phyloP scores from a whole-genome alignment of 23 tunicate genomes.

The Pegea sp. region DNA sequence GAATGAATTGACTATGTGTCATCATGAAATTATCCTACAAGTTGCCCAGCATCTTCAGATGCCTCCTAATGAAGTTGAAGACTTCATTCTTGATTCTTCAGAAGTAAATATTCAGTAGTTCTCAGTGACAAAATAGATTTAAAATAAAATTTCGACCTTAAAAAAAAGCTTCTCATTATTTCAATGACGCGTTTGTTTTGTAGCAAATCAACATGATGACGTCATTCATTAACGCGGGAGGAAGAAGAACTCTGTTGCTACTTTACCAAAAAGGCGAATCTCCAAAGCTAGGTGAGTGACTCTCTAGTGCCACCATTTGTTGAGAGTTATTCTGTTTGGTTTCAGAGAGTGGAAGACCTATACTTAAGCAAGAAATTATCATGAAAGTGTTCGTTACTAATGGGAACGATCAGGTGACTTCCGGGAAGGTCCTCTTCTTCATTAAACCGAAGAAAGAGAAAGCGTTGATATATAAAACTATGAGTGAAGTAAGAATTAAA shows the following conservation, averaged over 20 bases:
- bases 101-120: constrained; percentile 49
- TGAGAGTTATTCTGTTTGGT: not conserved
- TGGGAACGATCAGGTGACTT: constrained; percentile 41
- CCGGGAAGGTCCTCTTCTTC: constrained; percentile 58
- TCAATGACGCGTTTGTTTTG: not conserved
- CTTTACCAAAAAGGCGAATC: constrained; percentile 81
- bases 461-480: constrained; percentile 26
- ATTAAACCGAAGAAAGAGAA: constrained; percentile 55
- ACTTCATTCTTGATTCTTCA: constrained; percentile 51
- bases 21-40: constrained; percentile 44
- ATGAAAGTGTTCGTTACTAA: constrained; percentile 72
- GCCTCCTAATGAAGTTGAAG: constrained; percentile 42
- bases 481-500: constrained; percentile 34
- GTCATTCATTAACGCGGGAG: constrained; percentile 31
- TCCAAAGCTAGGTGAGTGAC: constrained; percentile 45
- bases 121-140: too few relatives aligned
- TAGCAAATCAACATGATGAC: constrained; percentile 63
- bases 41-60: constrained; percentile 74
- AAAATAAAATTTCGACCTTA: too few relatives aligned
- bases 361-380: constrained; percentile 51
- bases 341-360: constrained; percentile 62
- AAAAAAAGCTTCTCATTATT: too few relatives aligned
- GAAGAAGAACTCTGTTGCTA: constrained; percentile 45
- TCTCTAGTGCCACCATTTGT: not conserved
- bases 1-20: constrained; percentile 18